Base-by-base conservation (phyloP, 2,888 invertebrate species). In the Bombyx huttoni region DNA sequence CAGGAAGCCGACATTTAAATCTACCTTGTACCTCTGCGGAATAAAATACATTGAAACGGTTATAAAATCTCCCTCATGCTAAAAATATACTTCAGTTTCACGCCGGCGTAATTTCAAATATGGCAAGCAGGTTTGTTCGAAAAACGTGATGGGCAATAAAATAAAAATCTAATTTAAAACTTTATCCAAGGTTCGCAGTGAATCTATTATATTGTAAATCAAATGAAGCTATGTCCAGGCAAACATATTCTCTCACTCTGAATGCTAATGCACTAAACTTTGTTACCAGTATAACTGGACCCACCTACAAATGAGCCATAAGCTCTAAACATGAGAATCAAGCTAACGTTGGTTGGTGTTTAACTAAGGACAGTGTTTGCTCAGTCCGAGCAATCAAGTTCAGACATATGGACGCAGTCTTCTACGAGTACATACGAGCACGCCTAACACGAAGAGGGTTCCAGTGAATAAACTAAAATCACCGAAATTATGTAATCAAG, bases 341-440 rank as follows among this genome's bases (percentile, higher is more conserved):
- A 62, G 59, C 60, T 54, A 53, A 58, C 57, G 52, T 52, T 52
- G 56, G 58, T 52, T 55, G 52, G 54, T 74, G 62, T 81, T 75
- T 81, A 75, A 71, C 54, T 76, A 77, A 65, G 71, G 53, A 62
- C 59, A 57, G 58, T 78, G 71, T 81, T 81, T 77, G 68, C 61
- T 59, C 59, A 65, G 73, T 66, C 67, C 68, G 70, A 64, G 74
- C 77, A 80, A 81, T 81, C 80, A 81, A 73, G 61, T 64, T 8
- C 40, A 40, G 40, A 45, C 40, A 47, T 49, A 47, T 24, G 40
- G 50, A 51, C 46, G 51, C 14, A 35, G 47, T 7, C 50, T 35
- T 49, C 48, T n/a, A n/a, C 12, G 49, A 46, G 14, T 48, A 47
- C 13, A 34, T 14, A 34, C 13, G 24, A 7, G 14, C 46, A 8